These are phyloP conservation scores for Rhabdornis inornatus DNA, from an alignment of 2,113 vertebrate genomes.

Conservation along the genomic window DNA sequence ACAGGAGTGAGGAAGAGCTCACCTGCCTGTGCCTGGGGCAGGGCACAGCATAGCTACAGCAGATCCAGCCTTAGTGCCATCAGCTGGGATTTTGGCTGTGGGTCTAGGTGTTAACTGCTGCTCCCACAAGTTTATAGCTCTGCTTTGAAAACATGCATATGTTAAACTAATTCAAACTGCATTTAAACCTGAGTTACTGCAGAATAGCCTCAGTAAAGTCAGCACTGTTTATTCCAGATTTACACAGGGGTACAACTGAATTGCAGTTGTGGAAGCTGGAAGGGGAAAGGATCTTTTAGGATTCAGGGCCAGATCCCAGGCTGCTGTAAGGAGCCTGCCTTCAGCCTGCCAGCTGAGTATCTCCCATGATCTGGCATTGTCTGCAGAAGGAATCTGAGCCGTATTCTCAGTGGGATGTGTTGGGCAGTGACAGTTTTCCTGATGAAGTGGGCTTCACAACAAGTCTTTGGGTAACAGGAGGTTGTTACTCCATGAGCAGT, in stretches of 20 bases:
- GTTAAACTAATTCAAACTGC: not conserved
- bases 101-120: not conserved
- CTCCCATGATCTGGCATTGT: not conserved
- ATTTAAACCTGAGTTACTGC: not conserved
- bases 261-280: not conserved
- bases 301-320: not conserved
- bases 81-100: not conserved
- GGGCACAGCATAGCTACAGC: not conserved
- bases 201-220: not conserved
- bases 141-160: accelerated
- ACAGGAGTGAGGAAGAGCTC: not conserved
- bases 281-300: not conserved
- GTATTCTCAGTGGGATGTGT: not conserved
- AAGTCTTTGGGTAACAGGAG: not conserved
- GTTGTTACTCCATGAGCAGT: accelerated
- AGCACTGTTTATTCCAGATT: not conserved
- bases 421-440: not conserved
- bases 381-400: not conserved
- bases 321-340: not conserved
- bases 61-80: not conserved
- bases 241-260: not conserved
- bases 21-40: not conserved
- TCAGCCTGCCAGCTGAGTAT: not conserved
- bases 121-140: not conserved
- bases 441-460: accelerated